Percentiles rank a stretch among this genome's conserved stretches.
Conservation (phyloP, 2,797 vertebrate species). For the Gouania willdenowi region DNA sequence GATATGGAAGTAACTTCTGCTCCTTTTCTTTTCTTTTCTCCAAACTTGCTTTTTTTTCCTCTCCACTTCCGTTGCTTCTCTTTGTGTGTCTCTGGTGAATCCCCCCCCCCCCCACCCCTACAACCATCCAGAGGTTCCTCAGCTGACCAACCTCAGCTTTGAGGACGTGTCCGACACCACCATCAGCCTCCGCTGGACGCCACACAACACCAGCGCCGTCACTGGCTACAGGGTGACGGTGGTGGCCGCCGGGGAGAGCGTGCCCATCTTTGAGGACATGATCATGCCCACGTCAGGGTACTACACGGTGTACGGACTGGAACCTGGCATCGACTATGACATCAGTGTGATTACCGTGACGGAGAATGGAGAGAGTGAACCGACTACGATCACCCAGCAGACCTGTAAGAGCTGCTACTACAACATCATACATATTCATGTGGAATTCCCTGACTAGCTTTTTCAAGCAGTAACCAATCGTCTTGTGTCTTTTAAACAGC, state of each 20-base stretch:
- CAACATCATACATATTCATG: slow-evolving; percentile 20
- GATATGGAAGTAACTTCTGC: slow-evolving; percentile 18
- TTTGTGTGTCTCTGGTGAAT: slow-evolving; percentile 2
- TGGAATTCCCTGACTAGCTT: background rate
- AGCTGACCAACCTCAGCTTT: slow-evolving; percentile 92
- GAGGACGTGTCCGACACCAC: slow-evolving; percentile 91
- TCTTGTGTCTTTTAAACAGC: slow-evolving; percentile 65
- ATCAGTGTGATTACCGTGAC: slow-evolving; percentile 93
- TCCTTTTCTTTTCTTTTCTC: slow-evolving; percentile 15
- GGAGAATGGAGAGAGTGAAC: slow-evolving; percentile 91
- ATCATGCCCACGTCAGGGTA: slow-evolving; percentile 85
- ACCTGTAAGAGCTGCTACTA: slow-evolving; percentile 83
- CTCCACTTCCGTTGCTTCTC: slow-evolving; percentile 7
- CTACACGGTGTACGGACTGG: slow-evolving; percentile 92
- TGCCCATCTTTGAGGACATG: slow-evolving; percentile 93
- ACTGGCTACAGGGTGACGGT: slow-evolving; percentile 96
- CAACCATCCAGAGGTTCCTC: slow-evolving; percentile 81
- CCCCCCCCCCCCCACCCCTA: background rate
- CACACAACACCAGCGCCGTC: slow-evolving; percentile 86
- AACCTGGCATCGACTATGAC: slow-evolving; percentile 97
- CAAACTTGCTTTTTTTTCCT: background rate
- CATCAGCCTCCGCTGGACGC: slow-evolving; percentile 94
- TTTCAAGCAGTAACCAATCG: background rate
- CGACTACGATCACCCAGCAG: slow-evolving; percentile 90
- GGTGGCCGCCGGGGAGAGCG: slow-evolving; percentile 89